These are phyloP conservation scores for Drosophila bipectinata DNA, from an alignment of 1,140 invertebrate species.

Conservation along the genomic window DNA sequence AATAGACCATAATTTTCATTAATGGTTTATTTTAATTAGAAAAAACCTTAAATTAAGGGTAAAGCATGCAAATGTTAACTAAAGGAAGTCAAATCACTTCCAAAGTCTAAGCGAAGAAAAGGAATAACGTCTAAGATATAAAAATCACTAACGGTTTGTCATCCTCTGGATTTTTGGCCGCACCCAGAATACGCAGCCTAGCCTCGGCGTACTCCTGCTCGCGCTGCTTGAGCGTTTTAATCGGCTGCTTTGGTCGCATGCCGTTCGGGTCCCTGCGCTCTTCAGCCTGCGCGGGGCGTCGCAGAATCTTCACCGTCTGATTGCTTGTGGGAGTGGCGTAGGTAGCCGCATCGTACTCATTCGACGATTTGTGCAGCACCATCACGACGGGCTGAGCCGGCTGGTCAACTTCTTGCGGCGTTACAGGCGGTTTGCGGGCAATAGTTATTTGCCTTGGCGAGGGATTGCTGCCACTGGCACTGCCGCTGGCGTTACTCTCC, in stretches of 20 bases:
- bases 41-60: too few species aligned
- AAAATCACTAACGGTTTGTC: conserved; percentile 86
- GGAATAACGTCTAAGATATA: too few species aligned
- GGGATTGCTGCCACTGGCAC: conserved; percentile 45
- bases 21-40: not conserved
- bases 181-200: conserved; percentile 91
- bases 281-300: conserved; percentile 87
- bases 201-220: conserved; percentile 95
- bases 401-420: conserved; percentile 59
- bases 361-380: conserved; percentile 72
- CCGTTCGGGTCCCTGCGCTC: conserved; percentile 86
- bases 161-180: conserved; percentile 91
- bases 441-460: conserved; percentile 85
- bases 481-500: conserved; percentile 30
- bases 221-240: conserved; percentile 93
- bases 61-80: too few species aligned
- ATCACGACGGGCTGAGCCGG: conserved; percentile 74
- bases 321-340: conserved; percentile 86
- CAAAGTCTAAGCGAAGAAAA: too few species aligned
- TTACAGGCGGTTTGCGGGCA: conserved; percentile 82
- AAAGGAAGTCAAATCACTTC: too few species aligned
- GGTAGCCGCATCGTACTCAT: conserved; percentile 85
- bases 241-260: conserved; percentile 87
- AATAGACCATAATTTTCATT: not conserved
- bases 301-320: conserved; percentile 92